Percentiles rank a stretch among this genome's conserved stretches.
These are phyloP conservation scores for Polypterus senegalus DNA, from an alignment of 2,113 vertebrate genomes.

Conservation along the genomic window DNA sequence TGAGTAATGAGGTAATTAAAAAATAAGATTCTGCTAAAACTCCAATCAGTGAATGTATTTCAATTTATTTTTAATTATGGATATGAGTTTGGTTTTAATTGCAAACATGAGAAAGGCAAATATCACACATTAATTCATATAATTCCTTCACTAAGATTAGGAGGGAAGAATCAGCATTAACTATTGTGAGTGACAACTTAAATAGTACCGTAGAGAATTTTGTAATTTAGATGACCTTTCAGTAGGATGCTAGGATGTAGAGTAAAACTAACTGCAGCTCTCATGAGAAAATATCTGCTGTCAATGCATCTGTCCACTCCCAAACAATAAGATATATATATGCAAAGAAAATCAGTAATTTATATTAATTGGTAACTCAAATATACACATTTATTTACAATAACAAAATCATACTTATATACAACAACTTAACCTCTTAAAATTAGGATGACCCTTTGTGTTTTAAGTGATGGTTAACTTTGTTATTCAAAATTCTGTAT, in stretches of 20 bases:
- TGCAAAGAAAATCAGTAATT: background rate
- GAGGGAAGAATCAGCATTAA: slow-evolving; percentile 9
- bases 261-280: slow-evolving; percentile 12
- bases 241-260: slow-evolving; percentile 12
- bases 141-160: slow-evolving; percentile 25
- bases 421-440: too few species aligned
- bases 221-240: slow-evolving; percentile 39
- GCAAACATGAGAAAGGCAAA: slow-evolving; percentile 30
- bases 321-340: background rate
- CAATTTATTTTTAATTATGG: slow-evolving; percentile 35
- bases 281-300: background rate
- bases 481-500: too few species aligned
- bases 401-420: too few species aligned
- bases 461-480: too few species aligned
- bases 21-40: slow-evolving; percentile 21
- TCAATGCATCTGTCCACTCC: background rate
- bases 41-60: slow-evolving; percentile 25
- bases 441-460: too few species aligned
- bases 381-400: background rate
- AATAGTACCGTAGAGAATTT: slow-evolving; percentile 26
- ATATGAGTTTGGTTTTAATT: slow-evolving; percentile 30
- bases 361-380: background rate
- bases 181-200: slow-evolving; percentile 21
- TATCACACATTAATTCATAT: slow-evolving; percentile 37
- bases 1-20: too few species aligned